Conservation (phyloP, 1,140 invertebrate species). For the Manduca sexta region DNA sequence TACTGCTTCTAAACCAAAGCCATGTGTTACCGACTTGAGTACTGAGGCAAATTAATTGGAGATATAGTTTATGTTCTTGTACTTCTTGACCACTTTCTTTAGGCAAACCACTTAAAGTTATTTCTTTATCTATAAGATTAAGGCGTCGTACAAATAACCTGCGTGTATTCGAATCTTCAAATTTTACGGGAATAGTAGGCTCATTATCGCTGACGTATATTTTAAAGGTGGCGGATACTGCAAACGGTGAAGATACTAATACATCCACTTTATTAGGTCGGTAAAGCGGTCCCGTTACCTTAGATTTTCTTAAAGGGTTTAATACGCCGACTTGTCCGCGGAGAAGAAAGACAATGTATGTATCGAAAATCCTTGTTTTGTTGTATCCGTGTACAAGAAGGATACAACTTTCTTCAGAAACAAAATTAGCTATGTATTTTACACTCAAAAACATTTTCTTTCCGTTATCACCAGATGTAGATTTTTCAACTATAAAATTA, state of each 20-base stretch:
- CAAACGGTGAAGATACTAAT: constrained; percentile 48
- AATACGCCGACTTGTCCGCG: constrained; percentile 34
- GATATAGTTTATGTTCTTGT: constrained; percentile 46
- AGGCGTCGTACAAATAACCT: constrained; percentile 46
- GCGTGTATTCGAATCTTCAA: constrained; percentile 26
- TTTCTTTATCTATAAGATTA: constrained; percentile 53
- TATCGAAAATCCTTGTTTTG: constrained; percentile 62
- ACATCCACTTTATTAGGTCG: constrained; percentile 54
- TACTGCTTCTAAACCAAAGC: constrained; percentile 55
- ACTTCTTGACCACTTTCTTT: constrained; percentile 45
- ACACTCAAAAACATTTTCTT: constrained; percentile 52
- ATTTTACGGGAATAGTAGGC: constrained; percentile 41
- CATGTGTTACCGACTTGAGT: constrained; percentile 46
- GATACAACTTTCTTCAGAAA: constrained; percentile 39
- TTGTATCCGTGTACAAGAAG: constrained; percentile 60
- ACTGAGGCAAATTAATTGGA: constrained; percentile 53
- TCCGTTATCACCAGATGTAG: constrained; percentile 33
- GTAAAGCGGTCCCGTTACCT: constrained; percentile 54
- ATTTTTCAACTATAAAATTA: constrained; percentile 52
- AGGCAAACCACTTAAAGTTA: constrained; percentile 37
- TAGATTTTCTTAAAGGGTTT: constrained; percentile 47
- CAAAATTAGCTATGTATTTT: constrained; percentile 55
- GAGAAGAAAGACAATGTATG: constrained; percentile 51
- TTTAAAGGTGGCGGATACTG: constrained; percentile 22
- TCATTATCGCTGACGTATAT: constrained; percentile 49